A percentile compares a stretch with the other conserved stretches of the same genome.
Conservation (phyloP, 2,888 invertebrate species). For the Conchocele bisecta region DNA sequence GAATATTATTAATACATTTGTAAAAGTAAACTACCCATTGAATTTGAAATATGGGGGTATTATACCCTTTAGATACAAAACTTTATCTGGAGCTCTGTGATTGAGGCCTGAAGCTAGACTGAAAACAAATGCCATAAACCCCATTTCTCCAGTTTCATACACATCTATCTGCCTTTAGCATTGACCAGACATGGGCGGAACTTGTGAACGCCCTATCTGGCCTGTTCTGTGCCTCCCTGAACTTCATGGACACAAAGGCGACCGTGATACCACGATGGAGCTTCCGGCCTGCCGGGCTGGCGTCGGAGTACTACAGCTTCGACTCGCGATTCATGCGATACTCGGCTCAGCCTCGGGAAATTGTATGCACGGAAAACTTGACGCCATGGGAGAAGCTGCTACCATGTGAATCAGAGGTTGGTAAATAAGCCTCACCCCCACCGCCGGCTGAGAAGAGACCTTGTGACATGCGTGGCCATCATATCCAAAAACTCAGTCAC, state of each 20-base stretch:
- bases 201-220: constrained; percentile 96
- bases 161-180: constrained; percentile 83
- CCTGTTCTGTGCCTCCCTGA: constrained; percentile 96
- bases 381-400: constrained; percentile 99
- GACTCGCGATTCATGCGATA: constrained; percentile 84
- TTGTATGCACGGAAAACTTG: constrained; percentile 99
- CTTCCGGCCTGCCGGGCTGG: constrained; percentile 90
- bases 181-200: constrained; percentile 92
- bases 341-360: constrained; percentile 96
- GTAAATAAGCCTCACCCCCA: no score
- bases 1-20: no score
- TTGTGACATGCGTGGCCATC: no score
- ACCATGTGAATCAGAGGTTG: constrained; percentile 91
- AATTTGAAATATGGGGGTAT: no score
- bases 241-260: constrained; percentile 94
- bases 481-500: no score
- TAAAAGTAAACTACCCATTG: no score
- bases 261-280: constrained; percentile 91
- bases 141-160: no score
- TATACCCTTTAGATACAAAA: no score
- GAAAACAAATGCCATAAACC: no score
- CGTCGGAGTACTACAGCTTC: constrained; percentile 84
- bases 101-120: no score
- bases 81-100: no score
- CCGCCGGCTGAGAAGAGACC: no score